These are phyloP conservation scores for Mongoloraphidia duomilia DNA, from an alignment of 2,888 invertebrate genomes.

Conservation along the genomic window DNA sequence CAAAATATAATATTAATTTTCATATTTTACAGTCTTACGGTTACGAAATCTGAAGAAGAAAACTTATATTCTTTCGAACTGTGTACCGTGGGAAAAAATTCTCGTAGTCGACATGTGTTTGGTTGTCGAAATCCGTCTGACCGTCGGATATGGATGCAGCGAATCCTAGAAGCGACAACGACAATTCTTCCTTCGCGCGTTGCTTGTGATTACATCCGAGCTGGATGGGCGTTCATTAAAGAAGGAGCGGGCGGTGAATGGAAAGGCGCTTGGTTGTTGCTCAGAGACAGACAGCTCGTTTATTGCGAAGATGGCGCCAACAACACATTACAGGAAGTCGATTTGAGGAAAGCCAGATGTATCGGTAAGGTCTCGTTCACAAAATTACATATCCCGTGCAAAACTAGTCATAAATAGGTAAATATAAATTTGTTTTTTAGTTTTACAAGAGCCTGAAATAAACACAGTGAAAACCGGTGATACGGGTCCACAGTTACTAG, in stretches of 20 bases:
- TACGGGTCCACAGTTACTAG: constrained; percentile 46
- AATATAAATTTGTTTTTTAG: constrained; percentile 24
- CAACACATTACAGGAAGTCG: constrained; percentile 44
- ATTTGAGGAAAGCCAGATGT: constrained; percentile 66
- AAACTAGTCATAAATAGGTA: not conserved
- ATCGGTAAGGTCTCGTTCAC: constrained; percentile 41
- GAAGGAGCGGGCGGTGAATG: constrained; percentile 57
- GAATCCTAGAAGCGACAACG: constrained; percentile 58
- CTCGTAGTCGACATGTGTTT: constrained; percentile 38
- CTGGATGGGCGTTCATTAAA: constrained; percentile 68
- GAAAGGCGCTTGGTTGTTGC: constrained; percentile 69
- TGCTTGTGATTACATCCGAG: constrained; percentile 54
- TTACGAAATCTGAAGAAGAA: constrained; percentile 27
- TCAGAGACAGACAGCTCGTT: constrained; percentile 48
- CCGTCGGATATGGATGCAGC: constrained; percentile 61
- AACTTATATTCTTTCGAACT: constrained; percentile 51
- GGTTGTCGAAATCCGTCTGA: constrained; percentile 40
- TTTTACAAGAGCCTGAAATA: constrained; percentile 46
- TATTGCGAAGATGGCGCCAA: constrained; percentile 37
- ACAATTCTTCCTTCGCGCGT: constrained; percentile 50
- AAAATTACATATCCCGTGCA: not conserved
- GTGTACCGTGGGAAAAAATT: constrained; percentile 32
- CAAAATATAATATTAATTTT: too few relatives aligned
- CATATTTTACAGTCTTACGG: too few relatives aligned
- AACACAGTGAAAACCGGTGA: constrained; percentile 32